A percentile compares a stretch with the other conserved stretches of the same genome.
Conservation (phyloP, 2,888 invertebrate species). For the Clistopyga incitator region DNA sequence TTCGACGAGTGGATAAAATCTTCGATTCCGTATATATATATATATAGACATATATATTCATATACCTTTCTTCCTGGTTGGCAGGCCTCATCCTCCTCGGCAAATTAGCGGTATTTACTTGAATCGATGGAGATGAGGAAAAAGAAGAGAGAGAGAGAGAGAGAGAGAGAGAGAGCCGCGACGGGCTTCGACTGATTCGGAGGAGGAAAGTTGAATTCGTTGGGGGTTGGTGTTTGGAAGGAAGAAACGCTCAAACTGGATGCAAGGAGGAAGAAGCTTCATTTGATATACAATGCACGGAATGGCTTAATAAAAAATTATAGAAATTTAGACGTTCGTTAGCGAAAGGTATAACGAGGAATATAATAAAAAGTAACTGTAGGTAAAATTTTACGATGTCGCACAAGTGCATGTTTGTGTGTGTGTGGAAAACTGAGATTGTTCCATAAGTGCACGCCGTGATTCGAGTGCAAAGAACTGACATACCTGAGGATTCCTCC, state of each 20-base stretch:
- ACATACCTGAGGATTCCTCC: slow-evolving; percentile 51
- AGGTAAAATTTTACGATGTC: slow-evolving; percentile 23
- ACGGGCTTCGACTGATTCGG: not conserved
- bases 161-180: too few relatives aligned
- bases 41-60: not conserved
- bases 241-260: not conserved
- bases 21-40: not conserved
- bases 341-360: slow-evolving; percentile 11
- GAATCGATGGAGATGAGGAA: slow-evolving; percentile 32
- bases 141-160: not conserved
- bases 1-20: slow-evolving; percentile 29
- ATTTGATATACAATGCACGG: slow-evolving; percentile 52
- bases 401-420: slow-evolving; percentile 12
- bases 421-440: slow-evolving; percentile 17
- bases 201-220: slow-evolving; percentile 37
- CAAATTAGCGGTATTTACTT: slow-evolving; percentile 45
- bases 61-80: not conserved
- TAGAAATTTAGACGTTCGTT: slow-evolving; percentile 57
- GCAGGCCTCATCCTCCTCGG: not conserved
- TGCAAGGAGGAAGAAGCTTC: slow-evolving; percentile 12
- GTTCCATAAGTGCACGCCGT: slow-evolving; percentile 34
- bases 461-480: slow-evolving; percentile 53
- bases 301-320: slow-evolving; percentile 47
- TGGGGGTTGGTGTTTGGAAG: not conserved
- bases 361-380: slow-evolving; percentile 55